Evolutionary conservation across 1,140 invertebrate species (phyloP).

Genomic region (Drosophila aff.): DNA sequence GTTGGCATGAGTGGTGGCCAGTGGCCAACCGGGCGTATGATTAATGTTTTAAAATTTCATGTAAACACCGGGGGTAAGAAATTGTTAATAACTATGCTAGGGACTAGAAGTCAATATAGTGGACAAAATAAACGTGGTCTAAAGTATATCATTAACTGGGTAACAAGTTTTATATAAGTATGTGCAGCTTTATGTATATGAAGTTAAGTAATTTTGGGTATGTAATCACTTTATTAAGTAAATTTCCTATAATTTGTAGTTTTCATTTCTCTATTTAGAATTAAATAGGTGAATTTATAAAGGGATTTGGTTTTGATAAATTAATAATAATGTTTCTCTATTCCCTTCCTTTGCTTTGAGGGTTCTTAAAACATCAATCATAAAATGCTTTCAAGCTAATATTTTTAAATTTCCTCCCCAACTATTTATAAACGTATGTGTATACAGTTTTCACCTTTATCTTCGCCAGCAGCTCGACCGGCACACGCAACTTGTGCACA

Average conservation of each 20-base stretch:
- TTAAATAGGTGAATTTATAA: background rate
- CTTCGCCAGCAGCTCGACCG: slow-evolving; percentile 4
- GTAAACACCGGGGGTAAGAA: background rate
- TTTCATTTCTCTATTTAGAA: background rate
- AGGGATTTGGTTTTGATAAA: background rate
- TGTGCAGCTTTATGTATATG: background rate
- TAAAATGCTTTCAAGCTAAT: slow-evolving; percentile 3
- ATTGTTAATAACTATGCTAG: slow-evolving; percentile 2
- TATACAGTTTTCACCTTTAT: slow-evolving; percentile 23
- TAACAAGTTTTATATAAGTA: background rate
- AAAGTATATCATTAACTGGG: slow-evolving; percentile 8
- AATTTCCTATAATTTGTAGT: background rate
- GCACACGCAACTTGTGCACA: slow-evolving; percentile 14
- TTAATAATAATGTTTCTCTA: background rate
- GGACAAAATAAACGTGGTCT: background rate
- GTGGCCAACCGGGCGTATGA: slow-evolving; percentile 28
- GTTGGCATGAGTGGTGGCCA: background rate
- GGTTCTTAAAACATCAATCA: slow-evolving; percentile 1
- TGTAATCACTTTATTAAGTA: background rate
- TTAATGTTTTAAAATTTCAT: slow-evolving; percentile 47
- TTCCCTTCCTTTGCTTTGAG: background rate
- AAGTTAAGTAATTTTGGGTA: too few species aligned
- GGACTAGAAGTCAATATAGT: slow-evolving; percentile 23
- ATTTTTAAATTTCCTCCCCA: slow-evolving; percentile 11
- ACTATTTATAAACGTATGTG: slow-evolving; percentile 3